Evolutionary conservation across 2,888 invertebrate genomes (phyloP), one percentile per base, ranked within the genome.

Genomic region (Ptilodon capucinus): DNA sequence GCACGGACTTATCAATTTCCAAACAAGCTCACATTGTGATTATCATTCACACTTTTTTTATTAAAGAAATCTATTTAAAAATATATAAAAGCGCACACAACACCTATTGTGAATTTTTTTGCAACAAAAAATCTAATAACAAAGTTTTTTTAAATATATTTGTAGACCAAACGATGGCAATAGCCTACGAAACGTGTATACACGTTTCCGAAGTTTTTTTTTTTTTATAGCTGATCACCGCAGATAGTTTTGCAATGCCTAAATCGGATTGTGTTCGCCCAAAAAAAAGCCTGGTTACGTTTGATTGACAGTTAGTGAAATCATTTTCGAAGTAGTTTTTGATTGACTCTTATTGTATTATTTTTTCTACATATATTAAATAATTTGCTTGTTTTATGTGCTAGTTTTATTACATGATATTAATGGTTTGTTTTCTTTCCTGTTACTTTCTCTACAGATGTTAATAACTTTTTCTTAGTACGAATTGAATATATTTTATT

Each of bases 261-360:
- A 44, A 63, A 64, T 64, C 54, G 55, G 46, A 41, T 56, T 55
- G 51, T 56, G 54, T 54, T 55, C 53, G 54, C 44, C 53, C 55
- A 50, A 40, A 54, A 44, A 56, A 61, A 48, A 52, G 39, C 39
- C 41, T 54, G 41, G 56, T 52, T 45, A 53, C 48, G 48, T 54
- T 57, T 60, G 61, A 64, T 64, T 50, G 55, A 60, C 57, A 54
- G 51, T 54, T 50, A 18, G 41, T 52, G 32, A 48, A 50, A 55
- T 47, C 48, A 51, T 62, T 51, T 48, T 1, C 48, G 49, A 51
- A 62, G 47, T 48, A 48, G 44, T 32, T 14, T 14, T 32, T 32
- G 47, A 50, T 53, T 51, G 46, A 30, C 42, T 40, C 35, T 40
- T 38, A 17, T 41, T 19, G 13, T 9, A n/a, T n/a, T n/a, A n/a